Conservation (phyloP, 2,888 invertebrate genomes). For the Eledone cirrhosa region DNA sequence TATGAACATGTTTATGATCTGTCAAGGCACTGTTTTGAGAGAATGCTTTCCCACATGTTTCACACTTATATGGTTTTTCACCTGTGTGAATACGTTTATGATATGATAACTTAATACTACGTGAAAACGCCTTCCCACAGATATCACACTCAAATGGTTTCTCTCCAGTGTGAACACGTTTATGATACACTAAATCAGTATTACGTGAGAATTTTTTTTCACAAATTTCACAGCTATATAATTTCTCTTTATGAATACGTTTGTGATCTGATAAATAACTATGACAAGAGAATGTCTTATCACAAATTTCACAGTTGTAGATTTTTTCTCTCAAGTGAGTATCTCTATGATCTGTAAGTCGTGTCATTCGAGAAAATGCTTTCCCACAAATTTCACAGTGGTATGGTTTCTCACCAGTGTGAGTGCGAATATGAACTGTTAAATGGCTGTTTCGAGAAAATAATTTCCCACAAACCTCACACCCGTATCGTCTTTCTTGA, state of each 20-base stretch:
- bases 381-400: slow-evolving; percentile 26
- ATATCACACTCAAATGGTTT: slow-evolving; percentile 21
- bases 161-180: slow-evolving; percentile 14
- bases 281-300: background rate
- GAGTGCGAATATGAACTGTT: slow-evolving; percentile 23
- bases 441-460: slow-evolving; percentile 27
- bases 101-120: background rate
- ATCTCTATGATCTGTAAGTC: background rate
- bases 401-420: slow-evolving; percentile 22
- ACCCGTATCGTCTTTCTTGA: slow-evolving; percentile 25
- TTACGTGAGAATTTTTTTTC: slow-evolving; percentile 23
- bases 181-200: slow-evolving; percentile 28
- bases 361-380: background rate
- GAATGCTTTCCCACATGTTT: slow-evolving; percentile 1
- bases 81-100: slow-evolving; percentile 9
- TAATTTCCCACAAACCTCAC: slow-evolving; percentile 29
- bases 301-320: slow-evolving; percentile 5
- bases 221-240: slow-evolving; percentile 27
- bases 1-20: background rate
- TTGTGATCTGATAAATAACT: slow-evolving; percentile 1
- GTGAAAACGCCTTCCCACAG: background rate
- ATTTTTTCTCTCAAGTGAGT: background rate
- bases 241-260: slow-evolving; percentile 15
- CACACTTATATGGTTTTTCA: background rate
- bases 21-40: background rate